A percentile compares a stretch with the other conserved stretches of the same genome.
Evolutionary conservation across 2,888 invertebrate species (phyloP).

Genomic region (Coremacera marginata): DNA sequence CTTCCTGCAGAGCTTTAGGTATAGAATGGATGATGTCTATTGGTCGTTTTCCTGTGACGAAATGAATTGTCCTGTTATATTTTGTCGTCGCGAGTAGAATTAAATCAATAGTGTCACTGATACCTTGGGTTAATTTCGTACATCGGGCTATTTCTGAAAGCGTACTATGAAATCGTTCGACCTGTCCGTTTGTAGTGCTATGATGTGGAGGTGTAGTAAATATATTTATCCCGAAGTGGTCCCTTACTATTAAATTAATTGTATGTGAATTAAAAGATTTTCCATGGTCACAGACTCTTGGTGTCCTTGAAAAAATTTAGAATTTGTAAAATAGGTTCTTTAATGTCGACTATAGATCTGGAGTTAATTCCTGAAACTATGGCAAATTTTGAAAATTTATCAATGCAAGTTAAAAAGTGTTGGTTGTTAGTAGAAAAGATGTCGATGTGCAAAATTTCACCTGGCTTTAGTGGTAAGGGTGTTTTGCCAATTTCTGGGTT

Average conservation of each 20-base stretch:
- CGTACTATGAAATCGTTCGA: conserved; percentile 39
- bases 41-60: conserved; percentile 36
- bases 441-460: not conserved
- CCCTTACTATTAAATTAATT: conserved; percentile 22
- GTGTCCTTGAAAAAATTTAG: conserved; percentile 28
- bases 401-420: conserved; percentile 1
- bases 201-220: conserved; percentile 28
- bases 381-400: conserved; percentile 22
- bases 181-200: conserved; percentile 1
- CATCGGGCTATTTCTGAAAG: conserved; percentile 39
- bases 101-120: conserved; percentile 39
- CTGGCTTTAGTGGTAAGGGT: not conserved
- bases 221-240: conserved; percentile 30
- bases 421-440: not conserved
- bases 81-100: conserved; percentile 33
- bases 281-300: conserved; percentile 33
- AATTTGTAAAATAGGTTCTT: conserved; percentile 24
- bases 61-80: conserved; percentile 44
- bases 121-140: conserved; percentile 31
- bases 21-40: conserved; percentile 34
- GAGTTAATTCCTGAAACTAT: conserved; percentile 28
- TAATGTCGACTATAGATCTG: conserved; percentile 30
- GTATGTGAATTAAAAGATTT: conserved; percentile 36
- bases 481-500: no score
- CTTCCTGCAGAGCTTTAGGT: no score